Conservation (phyloP, 1,140 invertebrate species). For the Teleogryllus occipitalis region DNA sequence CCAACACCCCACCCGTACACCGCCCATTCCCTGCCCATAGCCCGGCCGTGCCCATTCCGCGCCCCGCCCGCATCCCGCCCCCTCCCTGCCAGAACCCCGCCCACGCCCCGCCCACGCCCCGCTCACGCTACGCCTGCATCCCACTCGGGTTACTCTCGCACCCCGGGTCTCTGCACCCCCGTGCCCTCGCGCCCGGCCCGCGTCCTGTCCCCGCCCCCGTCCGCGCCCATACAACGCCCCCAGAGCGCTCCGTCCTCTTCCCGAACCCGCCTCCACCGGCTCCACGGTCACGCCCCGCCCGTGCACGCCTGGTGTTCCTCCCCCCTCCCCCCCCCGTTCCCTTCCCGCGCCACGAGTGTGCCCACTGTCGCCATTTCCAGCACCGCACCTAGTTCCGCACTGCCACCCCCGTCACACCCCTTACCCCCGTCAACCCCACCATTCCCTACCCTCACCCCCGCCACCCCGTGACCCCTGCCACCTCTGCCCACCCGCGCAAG, state of each 20-base stretch:
- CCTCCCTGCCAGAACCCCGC: background rate
- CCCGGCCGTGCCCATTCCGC: background rate
- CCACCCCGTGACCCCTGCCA: too few relatives aligned
- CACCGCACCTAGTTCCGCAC: background rate
- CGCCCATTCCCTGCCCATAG: background rate
- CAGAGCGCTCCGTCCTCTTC: too few relatives aligned
- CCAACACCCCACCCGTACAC: background rate
- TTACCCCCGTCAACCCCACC: background rate
- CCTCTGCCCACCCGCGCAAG: too few relatives aligned
- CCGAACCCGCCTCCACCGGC: background rate
- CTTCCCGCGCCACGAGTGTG: too few relatives aligned
- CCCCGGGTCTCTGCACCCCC: too few relatives aligned
- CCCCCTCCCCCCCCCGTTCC: background rate
- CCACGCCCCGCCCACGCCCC: too few relatives aligned
- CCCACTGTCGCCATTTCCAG: background rate
- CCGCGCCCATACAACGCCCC: too few relatives aligned
- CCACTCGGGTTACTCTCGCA: too few relatives aligned
- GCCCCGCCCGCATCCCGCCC: background rate
- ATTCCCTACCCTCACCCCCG: background rate
- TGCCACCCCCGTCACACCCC: background rate
- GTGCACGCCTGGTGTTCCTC: background rate
- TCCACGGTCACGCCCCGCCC: background rate
- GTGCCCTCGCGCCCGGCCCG: too few relatives aligned
- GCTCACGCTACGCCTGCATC: too few relatives aligned
- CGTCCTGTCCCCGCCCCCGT: background rate